These are phyloP conservation scores for Cynodonichthys magdalenae DNA, from an alignment of 2,797 vertebrate species.

Conservation along the genomic window DNA sequence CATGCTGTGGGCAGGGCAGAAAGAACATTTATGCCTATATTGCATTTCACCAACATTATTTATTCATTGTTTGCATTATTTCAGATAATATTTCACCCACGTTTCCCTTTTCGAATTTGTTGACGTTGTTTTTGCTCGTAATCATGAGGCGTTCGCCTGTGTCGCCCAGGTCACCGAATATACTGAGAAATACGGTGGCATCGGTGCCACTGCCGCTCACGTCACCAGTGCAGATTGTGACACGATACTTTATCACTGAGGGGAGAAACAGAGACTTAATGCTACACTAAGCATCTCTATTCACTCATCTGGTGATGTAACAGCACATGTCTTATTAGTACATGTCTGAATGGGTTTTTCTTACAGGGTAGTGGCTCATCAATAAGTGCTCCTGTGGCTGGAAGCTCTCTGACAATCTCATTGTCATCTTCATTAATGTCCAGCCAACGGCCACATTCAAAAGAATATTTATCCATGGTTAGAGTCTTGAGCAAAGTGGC, in stretches of 20 bases:
- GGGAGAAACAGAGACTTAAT: not conserved
- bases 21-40: not conserved
- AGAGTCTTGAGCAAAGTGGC: conserved; percentile 91
- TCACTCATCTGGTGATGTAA: not conserved
- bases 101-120: conserved; percentile 95
- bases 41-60: not conserved
- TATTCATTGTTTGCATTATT: not conserved
- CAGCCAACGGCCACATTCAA: conserved; percentile 93
- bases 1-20: conserved; percentile 77
- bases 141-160: conserved; percentile 91
- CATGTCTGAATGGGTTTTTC: conserved; percentile 24
- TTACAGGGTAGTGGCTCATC: conserved; percentile 88
- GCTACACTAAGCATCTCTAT: not conserved
- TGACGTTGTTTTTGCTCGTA: conserved; percentile 92
- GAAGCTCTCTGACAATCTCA: conserved; percentile 92
- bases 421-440: conserved; percentile 97
- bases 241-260: conserved; percentile 91
- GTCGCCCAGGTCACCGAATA: conserved; percentile 91
- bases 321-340: not conserved
- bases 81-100: conserved; percentile 78
- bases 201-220: conserved; percentile 91
- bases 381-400: conserved; percentile 84
- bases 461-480: conserved; percentile 92
- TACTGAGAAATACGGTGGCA: conserved; percentile 90
- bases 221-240: conserved; percentile 91